Conservation (phyloP, 2,113 vertebrate genomes). For the Otis tarda region DNA sequence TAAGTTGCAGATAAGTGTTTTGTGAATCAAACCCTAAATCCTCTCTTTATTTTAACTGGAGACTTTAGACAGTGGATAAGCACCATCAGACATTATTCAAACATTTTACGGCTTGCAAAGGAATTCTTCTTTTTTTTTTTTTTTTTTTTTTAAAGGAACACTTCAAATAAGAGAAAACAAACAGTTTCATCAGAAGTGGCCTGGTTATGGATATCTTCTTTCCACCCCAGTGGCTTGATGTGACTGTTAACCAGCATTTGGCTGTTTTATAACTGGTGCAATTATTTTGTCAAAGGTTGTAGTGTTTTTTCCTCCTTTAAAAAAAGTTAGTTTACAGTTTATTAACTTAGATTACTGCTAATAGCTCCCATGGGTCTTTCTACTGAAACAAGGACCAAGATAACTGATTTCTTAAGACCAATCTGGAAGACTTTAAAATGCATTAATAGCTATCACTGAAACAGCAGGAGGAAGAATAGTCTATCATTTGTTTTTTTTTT, state of each 20-base stretch:
- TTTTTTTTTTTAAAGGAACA: neutral
- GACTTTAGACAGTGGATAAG: neutral
- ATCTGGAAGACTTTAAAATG: slow-evolving; percentile 66
- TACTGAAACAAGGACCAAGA: slow-evolving; percentile 54
- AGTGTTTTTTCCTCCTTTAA: neutral
- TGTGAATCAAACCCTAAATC: neutral
- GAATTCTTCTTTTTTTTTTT: neutral
- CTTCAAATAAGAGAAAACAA: slow-evolving; percentile 26
- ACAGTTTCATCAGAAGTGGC: neutral
- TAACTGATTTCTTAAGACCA: slow-evolving; percentile 68
- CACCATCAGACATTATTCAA: slow-evolving; percentile 23
- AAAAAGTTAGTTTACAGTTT: slow-evolving; percentile 73
- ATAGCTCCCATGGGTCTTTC: slow-evolving; percentile 67
- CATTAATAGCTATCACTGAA: slow-evolving; percentile 68
- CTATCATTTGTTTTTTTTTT: neutral
- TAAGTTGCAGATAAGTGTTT: slow-evolving; percentile 33
- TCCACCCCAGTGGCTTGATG: neutral
- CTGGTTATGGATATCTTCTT: slow-evolving; percentile 22
- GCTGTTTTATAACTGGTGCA: slow-evolving; percentile 17
- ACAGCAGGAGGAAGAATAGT: slow-evolving; percentile 63
- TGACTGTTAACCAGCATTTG: slow-evolving; percentile 8
- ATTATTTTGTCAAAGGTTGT: slow-evolving; percentile 67
- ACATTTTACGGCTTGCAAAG: neutral
- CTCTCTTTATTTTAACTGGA: slow-evolving; percentile 19
- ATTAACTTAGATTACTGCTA: slow-evolving; percentile 73